Percentiles rank a stretch among this genome's conserved stretches.
Conservation (phyloP, 2,888 invertebrate species). For the Platerodrilus igneus region DNA sequence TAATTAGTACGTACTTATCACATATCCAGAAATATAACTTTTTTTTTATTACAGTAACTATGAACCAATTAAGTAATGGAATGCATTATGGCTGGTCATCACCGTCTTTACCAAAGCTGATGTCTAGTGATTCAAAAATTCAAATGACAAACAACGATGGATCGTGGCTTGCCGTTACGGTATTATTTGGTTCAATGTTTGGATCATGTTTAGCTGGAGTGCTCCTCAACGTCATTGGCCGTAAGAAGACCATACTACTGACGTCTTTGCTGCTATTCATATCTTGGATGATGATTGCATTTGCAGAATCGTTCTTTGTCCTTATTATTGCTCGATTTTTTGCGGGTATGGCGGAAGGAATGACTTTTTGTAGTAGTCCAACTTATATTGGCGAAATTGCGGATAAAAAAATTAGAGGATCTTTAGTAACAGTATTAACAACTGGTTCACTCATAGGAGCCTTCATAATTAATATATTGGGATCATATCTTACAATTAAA, state of each 20-base stretch:
- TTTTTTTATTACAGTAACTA: constrained; percentile 41
- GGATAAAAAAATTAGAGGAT: constrained; percentile 55
- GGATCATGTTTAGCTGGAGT: constrained; percentile 60
- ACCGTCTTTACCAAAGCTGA: constrained; percentile 54
- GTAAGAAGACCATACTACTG: constrained; percentile 60
- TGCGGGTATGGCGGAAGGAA: constrained; percentile 56
- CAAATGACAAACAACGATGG: constrained; percentile 51
- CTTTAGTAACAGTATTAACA: constrained; percentile 60
- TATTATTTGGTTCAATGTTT: constrained; percentile 60
- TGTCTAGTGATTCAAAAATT: constrained; percentile 46
- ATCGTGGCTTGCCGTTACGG: constrained; percentile 62
- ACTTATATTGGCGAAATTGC: constrained; percentile 60
- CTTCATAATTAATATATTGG: constrained; percentile 58
- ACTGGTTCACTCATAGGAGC: constrained; percentile 55
- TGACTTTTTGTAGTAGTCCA: constrained; percentile 48
- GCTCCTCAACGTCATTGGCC: constrained; percentile 60
- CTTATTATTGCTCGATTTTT: constrained; percentile 53
- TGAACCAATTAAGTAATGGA: constrained; percentile 40
- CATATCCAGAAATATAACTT: too few species aligned
- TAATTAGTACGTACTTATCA: too few species aligned
- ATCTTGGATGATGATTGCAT: constrained; percentile 61
- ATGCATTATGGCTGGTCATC: constrained; percentile 57
- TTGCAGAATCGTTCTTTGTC: constrained; percentile 53
- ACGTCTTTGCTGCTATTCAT: constrained; percentile 58
- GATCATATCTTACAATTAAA: constrained; percentile 53